These are phyloP conservation scores for Notamacropus eugenii DNA, from an alignment of 2,797 vertebrate genomes.

Conservation along the genomic window DNA sequence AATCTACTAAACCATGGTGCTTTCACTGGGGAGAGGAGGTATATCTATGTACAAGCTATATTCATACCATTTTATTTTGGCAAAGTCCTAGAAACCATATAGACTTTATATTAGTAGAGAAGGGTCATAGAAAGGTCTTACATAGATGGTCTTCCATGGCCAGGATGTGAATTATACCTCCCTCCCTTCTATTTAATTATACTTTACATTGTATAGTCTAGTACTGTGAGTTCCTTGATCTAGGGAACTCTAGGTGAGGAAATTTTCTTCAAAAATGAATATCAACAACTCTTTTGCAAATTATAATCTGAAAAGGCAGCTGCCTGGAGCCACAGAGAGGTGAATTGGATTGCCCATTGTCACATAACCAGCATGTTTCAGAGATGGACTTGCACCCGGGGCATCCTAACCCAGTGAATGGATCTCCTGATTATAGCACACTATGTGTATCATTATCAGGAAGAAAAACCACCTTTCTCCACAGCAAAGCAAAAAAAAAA, in stretches of 20 bases:
- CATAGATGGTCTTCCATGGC: neutral
- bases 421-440: neutral
- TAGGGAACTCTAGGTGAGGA: neutral
- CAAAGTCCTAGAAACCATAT: neutral
- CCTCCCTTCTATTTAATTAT: conserved; percentile 4
- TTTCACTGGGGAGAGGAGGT: neutral
- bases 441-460: neutral
- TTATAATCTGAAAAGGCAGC: neutral
- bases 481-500: neutral
- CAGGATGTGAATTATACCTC: neutral
- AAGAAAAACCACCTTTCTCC: neutral
- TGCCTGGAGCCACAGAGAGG: neutral
- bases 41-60: neutral
- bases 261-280: neutral
- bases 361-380: neutral
- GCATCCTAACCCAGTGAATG: neutral
- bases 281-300: neutral
- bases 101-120: neutral
- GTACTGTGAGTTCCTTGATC: neutral
- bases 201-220: neutral
- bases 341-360: neutral
- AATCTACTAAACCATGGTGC: neutral
- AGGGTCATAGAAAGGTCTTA: neutral
- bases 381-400: neutral
- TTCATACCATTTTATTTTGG: neutral